Percentiles rank a stretch among this genome's conserved stretches.
These are phyloP conservation scores for Anastrepha ludens DNA, from an alignment of 1,140 invertebrate species.

Conservation along the genomic window DNA sequence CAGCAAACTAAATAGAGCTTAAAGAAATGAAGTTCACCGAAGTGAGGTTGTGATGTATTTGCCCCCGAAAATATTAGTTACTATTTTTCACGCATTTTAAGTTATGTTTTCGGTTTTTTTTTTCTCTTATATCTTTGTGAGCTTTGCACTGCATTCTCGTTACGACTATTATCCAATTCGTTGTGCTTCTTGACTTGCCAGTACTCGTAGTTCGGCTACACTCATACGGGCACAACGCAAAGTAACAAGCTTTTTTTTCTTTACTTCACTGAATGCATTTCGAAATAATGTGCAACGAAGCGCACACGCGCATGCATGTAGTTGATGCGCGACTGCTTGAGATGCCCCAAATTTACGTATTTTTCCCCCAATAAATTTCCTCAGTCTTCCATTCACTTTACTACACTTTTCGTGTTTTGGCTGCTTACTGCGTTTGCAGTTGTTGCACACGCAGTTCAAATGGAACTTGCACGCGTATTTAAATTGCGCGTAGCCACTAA, in stretches of 20 bases:
- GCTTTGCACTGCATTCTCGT: neutral
- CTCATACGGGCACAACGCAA: neutral
- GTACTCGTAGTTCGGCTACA: neutral
- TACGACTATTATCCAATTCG: neutral
- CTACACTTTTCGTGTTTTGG: neutral
- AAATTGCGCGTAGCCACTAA: neutral
- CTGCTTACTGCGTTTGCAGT: neutral
- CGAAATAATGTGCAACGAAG: constrained; percentile 20
- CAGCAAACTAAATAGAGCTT: neutral
- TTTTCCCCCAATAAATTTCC: neutral
- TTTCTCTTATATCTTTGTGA: neutral
- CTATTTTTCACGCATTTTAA: neutral
- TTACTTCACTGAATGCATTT: constrained; percentile 14
- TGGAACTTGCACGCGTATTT: neutral
- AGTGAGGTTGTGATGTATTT: neutral
- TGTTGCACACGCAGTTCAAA: neutral
- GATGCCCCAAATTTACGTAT: neutral
- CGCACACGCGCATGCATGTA: neutral
- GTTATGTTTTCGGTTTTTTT: neutral
- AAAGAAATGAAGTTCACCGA: neutral
- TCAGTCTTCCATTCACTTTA: neutral
- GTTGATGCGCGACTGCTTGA: neutral
- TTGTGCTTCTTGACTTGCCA: constrained; percentile 14
- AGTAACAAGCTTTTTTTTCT: neutral
- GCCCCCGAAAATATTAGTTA: neutral